Evolutionary conservation across 2,888 invertebrate genomes (phyloP), one percentile per base, ranked within the genome.

Genomic region (Busseola fusca): DNA sequence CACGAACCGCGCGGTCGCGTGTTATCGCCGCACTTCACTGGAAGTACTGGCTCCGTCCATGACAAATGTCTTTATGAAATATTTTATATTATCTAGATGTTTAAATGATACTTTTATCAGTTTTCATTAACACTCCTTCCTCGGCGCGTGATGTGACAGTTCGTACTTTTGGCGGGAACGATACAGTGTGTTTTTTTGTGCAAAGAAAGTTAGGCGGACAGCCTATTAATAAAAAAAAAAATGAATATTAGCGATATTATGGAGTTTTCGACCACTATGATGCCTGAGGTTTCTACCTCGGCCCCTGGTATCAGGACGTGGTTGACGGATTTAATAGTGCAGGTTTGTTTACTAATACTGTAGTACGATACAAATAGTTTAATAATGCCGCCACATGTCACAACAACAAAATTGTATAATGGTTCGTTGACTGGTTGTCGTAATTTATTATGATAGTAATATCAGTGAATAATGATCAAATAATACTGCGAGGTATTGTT

Each of bases 281-380:
- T 73, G 81, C 80, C 80, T 58, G 87, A 88, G 58, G 70, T 78
- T 3, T 86, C 88, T 0, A 90, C 91, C 5, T 82, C 78, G 0
- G 83, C 91, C 0, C 86, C 90, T 25, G 94, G 91, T 80, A 66
- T 94, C 30, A 88, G 94, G 76, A 86, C 89, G 27, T 94, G 94
- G 94, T 81, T 95, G 54, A 89, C 90, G 67, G 88, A 91, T 84
- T 81, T 92, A 60, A 85, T 95, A 45, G 60, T 93, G 77, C 86
- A 94, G 94, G 94, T 94, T 87, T 78, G 80, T 81, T 80, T 78
- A 70, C 74, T 50, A 78, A 77, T 76, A 72, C 9, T 72, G 34
- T 60, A 76, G 54, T 65, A 71, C 18, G 68, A n/a, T 68, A 48
- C 59, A 50, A 71, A 56, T 72, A 59, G 60, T 65, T 56, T 57